Evolutionary conservation across 30 jellyfish, hydroid and myxozoan species (phyloP).

Genomic region (Nemopilema nomurai): DNA sequence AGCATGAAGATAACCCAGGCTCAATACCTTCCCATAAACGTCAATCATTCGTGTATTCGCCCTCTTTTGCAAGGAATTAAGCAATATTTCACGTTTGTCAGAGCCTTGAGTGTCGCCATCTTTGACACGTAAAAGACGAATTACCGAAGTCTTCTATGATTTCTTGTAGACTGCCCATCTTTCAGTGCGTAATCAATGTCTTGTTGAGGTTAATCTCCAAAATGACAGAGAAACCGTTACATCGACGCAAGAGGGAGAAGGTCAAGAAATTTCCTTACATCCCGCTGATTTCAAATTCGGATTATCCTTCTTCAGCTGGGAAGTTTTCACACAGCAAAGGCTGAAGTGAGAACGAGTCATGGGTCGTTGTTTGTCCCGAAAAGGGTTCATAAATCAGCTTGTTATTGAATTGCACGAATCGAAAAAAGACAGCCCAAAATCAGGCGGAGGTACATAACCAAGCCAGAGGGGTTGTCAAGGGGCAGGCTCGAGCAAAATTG

Average conservation of each 20-base stretch:
- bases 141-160: background rate
- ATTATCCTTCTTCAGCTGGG: conserved; percentile 12
- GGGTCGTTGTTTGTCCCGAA: background rate
- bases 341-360: background rate
- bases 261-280: background rate
- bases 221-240: conserved; percentile 24
- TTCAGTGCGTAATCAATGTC: background rate
- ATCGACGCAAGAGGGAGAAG: conserved; percentile 1
- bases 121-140: background rate
- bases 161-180: conserved; percentile 3
- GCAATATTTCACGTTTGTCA: background rate
- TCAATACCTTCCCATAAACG: background rate
- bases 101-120: background rate
- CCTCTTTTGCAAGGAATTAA: background rate
- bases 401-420: too few species aligned
- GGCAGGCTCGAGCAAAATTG: too few species aligned
- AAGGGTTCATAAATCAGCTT: background rate
- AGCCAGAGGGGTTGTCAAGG: too few species aligned
- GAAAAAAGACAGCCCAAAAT: too few species aligned
- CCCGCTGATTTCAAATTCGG: conserved; percentile 17
- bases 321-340: background rate
- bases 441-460: too few species aligned
- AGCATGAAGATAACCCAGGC: background rate
- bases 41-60: background rate
- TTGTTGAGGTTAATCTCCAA: background rate